These are phyloP conservation scores for Muscicapa striata DNA, from an alignment of 2,797 vertebrate genomes.

Conservation along the genomic window DNA sequence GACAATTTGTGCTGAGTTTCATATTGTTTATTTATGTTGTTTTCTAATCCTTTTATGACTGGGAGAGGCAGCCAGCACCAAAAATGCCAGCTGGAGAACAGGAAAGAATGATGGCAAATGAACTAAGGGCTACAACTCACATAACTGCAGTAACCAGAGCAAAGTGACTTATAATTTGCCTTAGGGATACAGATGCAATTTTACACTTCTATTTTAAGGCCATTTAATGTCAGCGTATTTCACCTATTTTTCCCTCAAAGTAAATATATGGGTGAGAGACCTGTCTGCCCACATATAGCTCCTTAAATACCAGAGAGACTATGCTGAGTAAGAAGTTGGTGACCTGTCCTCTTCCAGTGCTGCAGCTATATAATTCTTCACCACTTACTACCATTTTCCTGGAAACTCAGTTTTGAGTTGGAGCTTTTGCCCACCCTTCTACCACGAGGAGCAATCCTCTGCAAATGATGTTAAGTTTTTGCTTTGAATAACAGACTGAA, in stretches of 20 bases:
- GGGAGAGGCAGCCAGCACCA: neutral
- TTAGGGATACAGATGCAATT: neutral
- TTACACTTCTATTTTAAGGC: neutral
- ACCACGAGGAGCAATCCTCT: neutral
- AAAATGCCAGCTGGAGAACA: neutral
- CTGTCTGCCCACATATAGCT: neutral
- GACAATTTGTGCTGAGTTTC: neutral
- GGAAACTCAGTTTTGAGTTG: conserved; percentile 28
- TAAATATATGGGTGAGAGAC: neutral
- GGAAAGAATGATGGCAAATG: neutral
- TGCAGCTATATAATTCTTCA: neutral
- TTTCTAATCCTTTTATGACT: neutral
- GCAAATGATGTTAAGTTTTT: conserved; percentile 29
- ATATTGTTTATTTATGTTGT: neutral
- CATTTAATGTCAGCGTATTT: neutral
- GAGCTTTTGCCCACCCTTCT: neutral
- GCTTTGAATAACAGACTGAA: conserved; percentile 13
- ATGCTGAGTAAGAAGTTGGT: neutral
- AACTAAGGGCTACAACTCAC: neutral
- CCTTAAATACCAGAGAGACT: neutral
- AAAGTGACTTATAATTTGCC: neutral
- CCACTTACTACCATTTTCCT: conserved; percentile 22
- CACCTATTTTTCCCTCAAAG: neutral
- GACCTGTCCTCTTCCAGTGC: neutral
- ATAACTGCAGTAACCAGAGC: neutral